Conservation (phyloP, 1,140 invertebrate genomes). For the Zaprionus africanus region DNA sequence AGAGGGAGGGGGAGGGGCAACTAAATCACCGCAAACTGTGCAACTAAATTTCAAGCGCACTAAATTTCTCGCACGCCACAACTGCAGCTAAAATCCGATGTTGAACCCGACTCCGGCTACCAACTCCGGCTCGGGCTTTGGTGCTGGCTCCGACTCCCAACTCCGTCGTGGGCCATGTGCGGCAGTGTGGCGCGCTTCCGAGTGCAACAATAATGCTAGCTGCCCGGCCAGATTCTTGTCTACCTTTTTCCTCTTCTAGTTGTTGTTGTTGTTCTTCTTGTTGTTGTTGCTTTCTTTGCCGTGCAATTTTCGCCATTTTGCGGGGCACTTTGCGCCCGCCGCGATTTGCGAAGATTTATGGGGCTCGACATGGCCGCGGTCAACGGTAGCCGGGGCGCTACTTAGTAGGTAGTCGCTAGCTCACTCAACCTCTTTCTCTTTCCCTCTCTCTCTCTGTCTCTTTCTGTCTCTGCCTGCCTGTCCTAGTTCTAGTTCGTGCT, state of each 20-base stretch:
- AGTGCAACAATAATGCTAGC: constrained; percentile 46
- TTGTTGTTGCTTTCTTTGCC: constrained; percentile 70
- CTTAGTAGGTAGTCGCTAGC: constrained; percentile 58
- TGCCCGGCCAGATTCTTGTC: constrained; percentile 57
- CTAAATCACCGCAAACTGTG: constrained; percentile 78
- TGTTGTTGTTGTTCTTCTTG: constrained; percentile 36
- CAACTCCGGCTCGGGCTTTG: not conserved
- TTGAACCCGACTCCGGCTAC: constrained; percentile 7
- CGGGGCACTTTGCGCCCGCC: constrained; percentile 77
- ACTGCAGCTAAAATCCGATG: constrained; percentile 37
- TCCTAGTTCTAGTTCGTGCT: not conserved
- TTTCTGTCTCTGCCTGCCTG: not conserved
- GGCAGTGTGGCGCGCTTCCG: constrained; percentile 6
- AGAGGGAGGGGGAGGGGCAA: constrained; percentile 35
- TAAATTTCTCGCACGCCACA: constrained; percentile 66
- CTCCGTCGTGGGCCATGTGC: constrained; percentile 15
- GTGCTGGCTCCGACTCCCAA: not conserved
- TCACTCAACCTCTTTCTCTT: not conserved
- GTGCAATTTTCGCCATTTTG: constrained; percentile 79
- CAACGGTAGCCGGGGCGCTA: constrained; percentile 57
- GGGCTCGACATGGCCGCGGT: constrained; percentile 60
- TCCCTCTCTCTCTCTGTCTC: not conserved
- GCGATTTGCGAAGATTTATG: constrained; percentile 78
- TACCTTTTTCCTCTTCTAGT: constrained; percentile 14
- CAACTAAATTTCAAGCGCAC: constrained; percentile 78